These are phyloP conservation scores for Sebastes aleutianus DNA, from an alignment of 2,797 vertebrate species.

Conservation along the genomic window DNA sequence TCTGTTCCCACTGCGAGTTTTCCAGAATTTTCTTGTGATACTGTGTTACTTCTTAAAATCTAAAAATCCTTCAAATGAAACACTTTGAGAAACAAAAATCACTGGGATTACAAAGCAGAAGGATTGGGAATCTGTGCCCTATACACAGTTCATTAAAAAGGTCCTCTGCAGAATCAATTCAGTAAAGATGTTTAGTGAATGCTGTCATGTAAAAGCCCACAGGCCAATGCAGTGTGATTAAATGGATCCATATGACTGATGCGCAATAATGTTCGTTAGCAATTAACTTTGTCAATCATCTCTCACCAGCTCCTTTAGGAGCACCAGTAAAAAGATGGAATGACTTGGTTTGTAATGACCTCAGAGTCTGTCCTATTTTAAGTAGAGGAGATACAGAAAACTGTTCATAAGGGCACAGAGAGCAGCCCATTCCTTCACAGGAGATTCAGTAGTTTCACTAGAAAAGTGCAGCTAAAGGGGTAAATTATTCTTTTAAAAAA, in stretches of 20 bases:
- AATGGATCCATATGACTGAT: neutral
- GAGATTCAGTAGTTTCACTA: neutral
- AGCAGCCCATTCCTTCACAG: neutral
- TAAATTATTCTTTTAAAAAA: neutral
- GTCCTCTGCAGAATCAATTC: neutral
- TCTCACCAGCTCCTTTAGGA: neutral
- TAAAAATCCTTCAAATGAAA: neutral
- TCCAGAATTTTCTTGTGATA: no score
- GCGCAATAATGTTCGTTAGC: neutral
- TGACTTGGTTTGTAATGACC: neutral
- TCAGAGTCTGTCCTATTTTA: constrained; percentile 11
- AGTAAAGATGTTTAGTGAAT: neutral
- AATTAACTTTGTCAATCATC: neutral
- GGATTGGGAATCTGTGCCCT: neutral
- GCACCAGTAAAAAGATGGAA: neutral
- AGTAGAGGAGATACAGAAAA: neutral
- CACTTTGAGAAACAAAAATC: neutral
- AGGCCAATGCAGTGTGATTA: neutral
- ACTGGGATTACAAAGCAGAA: neutral
- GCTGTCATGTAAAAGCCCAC: neutral
- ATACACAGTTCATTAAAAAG: neutral
- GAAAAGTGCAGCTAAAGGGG: neutral
- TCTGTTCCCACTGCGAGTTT: neutral
- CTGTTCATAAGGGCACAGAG: neutral
- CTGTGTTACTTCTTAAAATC: no score